Evolutionary conservation across 2,888 invertebrate genomes (phyloP), one percentile per base, ranked within the genome.

Genomic region (Pherbina coryleti): DNA sequence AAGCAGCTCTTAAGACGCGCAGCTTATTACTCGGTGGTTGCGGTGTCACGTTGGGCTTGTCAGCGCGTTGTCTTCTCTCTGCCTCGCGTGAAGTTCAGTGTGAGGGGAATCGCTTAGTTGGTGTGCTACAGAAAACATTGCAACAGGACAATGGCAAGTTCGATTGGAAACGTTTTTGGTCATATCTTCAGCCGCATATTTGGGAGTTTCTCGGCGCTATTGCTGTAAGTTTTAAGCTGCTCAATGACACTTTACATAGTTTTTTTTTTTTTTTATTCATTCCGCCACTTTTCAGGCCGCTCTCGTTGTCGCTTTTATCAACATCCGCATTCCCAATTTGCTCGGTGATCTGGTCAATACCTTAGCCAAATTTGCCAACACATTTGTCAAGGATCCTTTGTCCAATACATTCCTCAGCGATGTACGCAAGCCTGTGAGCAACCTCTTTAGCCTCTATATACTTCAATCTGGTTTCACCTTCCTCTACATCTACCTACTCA

Each of bases 291-390:
- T 92, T 76, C 90, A 97, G 97, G 96, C 96, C 79, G 97, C 98
- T 4, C 89, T 98, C 77, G 92, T 94, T 74, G 97, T 97, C 34
- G 97, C 98, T 17, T 91, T 95, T 81, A 91, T 97, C 78, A 98
- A 98, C 87, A 95, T 98, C 77, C 93, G 96, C 91, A 96, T 98
- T 84, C 98, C 98, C 0, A 93, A 95, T 78, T 90, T 95, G 85
- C 91, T 98, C 78, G 97, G 97, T 28, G 93, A 93, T 66, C 91
- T 97, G 44, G 94, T 97, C 22, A 97, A 98, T 90, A 93, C 94
- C 2, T 90, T 96, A 62, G 92, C 94, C 0, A 91, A 91, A 80
- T 92, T 92, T 84, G 90, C 91, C 19, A 91, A 91, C 64, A 89
- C 87, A 25, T 91, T 90, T 80, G 90, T 90, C 49, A 90, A 87